These are phyloP conservation scores for Halocaridina rubra DNA, from an alignment of 2,888 invertebrate genomes.

Conservation along the genomic window DNA sequence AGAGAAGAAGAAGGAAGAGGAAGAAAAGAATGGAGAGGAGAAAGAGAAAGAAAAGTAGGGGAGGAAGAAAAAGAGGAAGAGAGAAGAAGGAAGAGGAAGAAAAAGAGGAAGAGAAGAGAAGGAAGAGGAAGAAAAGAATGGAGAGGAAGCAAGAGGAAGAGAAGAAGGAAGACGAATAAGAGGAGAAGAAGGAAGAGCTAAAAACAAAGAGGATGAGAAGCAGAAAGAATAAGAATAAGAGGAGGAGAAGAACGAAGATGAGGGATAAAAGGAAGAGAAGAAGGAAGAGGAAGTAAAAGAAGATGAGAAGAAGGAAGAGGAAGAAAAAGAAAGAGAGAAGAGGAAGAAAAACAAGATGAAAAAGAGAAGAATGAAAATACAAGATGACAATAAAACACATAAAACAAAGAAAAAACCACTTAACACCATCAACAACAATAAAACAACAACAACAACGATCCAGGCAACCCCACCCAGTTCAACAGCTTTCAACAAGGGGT, in stretches of 20 bases:
- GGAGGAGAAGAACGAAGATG: too few species aligned
- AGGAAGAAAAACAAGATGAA: not conserved
- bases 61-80: not conserved
- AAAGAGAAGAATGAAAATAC: not conserved
- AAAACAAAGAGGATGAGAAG: too few species aligned
- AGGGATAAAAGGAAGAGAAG: too few species aligned
- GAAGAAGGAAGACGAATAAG: not conserved
- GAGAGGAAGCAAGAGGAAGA: not conserved
- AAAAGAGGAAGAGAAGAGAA: not conserved
- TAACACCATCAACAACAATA: too few species aligned
- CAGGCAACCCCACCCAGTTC: too few species aligned
- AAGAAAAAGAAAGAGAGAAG: not conserved
- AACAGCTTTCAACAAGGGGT: too few species aligned
- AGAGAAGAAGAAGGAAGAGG: slow-evolving; percentile 11
- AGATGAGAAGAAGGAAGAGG: too few species aligned
- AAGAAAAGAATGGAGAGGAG: not conserved
- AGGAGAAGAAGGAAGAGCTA: not conserved
- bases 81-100: not conserved
- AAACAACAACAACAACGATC: too few species aligned
- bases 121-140: not conserved
- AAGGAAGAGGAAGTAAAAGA: too few species aligned
- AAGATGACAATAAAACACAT: too few species aligned
- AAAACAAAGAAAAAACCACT: too few species aligned
- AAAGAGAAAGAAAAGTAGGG: not conserved
- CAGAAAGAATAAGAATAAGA: too few species aligned